phyloP scores from a whole-genome alignment of 2,797 vertebrate species.

The Scolopax rusticola region DNA sequence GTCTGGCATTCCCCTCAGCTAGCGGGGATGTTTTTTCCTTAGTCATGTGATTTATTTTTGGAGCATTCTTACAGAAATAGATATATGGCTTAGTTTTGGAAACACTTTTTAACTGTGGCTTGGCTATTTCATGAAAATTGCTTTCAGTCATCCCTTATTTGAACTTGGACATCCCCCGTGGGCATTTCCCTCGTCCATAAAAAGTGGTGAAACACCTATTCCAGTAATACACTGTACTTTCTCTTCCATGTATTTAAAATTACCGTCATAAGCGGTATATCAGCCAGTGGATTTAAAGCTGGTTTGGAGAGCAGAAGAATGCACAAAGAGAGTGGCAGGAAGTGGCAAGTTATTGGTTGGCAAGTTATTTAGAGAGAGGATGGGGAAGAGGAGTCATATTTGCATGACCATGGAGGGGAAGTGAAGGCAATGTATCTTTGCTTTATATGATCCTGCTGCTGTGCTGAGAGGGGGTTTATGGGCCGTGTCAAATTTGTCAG shows the following conservation, averaged over 20 bases:
- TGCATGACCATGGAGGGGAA: background rate
- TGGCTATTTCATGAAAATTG: background rate
- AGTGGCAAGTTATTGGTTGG: background rate
- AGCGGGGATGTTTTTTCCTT: background rate
- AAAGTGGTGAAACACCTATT: background rate
- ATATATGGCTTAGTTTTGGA: background rate
- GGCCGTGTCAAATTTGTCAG: background rate
- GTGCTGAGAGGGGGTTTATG: background rate
- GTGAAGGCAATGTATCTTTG: background rate
- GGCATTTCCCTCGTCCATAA: background rate
- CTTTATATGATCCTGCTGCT: background rate
- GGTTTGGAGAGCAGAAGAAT: background rate
- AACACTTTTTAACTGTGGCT: background rate
- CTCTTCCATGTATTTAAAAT: background rate
- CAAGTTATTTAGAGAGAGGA: background rate
- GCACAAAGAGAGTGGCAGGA: background rate
- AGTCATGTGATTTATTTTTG: background rate
- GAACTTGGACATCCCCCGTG: background rate
- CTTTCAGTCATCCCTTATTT: constrained; percentile 1
- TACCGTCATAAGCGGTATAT: background rate
- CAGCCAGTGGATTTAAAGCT: background rate
- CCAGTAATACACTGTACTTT: background rate
- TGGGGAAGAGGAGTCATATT: background rate
- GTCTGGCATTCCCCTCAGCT: background rate
- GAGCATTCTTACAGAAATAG: background rate